These are phyloP conservation scores for Drosophila atripex DNA, from an alignment of 2,888 invertebrate genomes.

Conservation along the genomic window DNA sequence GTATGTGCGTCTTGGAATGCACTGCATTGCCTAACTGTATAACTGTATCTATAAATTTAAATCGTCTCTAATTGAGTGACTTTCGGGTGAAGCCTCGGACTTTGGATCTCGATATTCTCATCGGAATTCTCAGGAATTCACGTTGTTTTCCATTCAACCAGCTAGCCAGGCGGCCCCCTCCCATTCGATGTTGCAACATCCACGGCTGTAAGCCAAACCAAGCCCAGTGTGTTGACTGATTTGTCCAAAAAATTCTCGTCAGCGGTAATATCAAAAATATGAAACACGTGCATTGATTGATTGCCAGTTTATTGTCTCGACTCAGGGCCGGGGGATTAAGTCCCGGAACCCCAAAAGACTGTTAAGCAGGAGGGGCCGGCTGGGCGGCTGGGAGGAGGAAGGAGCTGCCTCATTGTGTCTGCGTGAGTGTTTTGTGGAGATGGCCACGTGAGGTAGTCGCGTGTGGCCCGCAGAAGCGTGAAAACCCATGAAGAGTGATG, in stretches of 20 bases:
- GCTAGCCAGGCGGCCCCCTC: neutral
- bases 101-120: conserved; percentile 12
- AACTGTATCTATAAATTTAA: conserved; percentile 72
- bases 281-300: conserved; percentile 73
- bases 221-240: conserved; percentile 27
- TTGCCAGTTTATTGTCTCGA: conserved; percentile 57
- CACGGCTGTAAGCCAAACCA: neutral
- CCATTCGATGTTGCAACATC: conserved; percentile 18
- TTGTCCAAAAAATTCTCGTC: conserved; percentile 42
- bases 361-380: neutral
- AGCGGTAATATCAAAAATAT: conserved; percentile 44
- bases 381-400: neutral
- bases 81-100: conserved; percentile 67
- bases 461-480: conserved; percentile 26
- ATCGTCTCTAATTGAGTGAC: conserved; percentile 74
- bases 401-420: conserved; percentile 5
- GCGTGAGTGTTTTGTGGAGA: conserved; percentile 23
- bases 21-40: conserved; percentile 54
- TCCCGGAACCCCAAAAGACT: conserved; percentile 19
- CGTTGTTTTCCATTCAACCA: too few species aligned
- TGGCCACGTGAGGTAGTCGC: conserved; percentile 33
- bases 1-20: conserved; percentile 17
- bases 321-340: conserved; percentile 23
- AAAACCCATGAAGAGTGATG: conserved; percentile 15
- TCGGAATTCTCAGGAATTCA: conserved; percentile 4